Evolutionary conservation across 2,797 vertebrate genomes (phyloP).

Genomic region (Microctenopoma stevenorrisi): DNA sequence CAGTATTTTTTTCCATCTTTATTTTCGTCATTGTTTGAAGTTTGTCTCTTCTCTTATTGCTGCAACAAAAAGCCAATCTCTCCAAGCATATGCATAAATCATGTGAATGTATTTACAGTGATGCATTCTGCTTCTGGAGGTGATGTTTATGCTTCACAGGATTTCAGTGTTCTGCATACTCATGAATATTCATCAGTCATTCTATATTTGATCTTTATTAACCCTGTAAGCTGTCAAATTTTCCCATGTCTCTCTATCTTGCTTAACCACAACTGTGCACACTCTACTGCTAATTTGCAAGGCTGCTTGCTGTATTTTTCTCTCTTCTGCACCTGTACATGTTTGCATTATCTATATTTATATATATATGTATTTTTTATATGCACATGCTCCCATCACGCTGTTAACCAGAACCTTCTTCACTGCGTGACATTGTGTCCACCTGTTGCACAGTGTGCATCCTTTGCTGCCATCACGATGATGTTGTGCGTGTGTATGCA

Average conservation of each 20-base stretch:
- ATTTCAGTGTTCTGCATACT: constrained; percentile 29
- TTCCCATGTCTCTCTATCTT: neutral
- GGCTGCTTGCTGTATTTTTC: neutral
- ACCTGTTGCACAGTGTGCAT: constrained; percentile 26
- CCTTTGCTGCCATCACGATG: constrained; percentile 23
- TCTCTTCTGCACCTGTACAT: neutral
- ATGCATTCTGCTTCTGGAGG: constrained; percentile 45
- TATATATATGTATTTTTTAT: neutral
- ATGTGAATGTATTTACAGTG: constrained; percentile 53
- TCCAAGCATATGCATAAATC: constrained; percentile 54
- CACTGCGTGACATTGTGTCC: constrained; percentile 1
- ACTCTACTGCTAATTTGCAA: neutral
- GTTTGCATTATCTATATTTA: neutral
- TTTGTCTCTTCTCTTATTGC: constrained; percentile 20
- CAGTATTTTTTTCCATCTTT: neutral
- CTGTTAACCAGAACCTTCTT: neutral
- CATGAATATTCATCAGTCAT: constrained; percentile 68
- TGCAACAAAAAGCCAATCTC: constrained; percentile 16
- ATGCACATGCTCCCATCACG: neutral
- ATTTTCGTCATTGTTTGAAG: constrained; percentile 16
- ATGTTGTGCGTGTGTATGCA: neutral
- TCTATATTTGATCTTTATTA: constrained; percentile 69
- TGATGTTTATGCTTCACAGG: constrained; percentile 57
- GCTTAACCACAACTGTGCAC: constrained; percentile 1
- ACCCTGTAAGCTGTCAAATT: constrained; percentile 42